Percentiles rank a stretch among this genome's conserved stretches.
phyloP scores from a whole-genome alignment of 2,888 invertebrate genomes.

The Congeria kusceri region DNA sequence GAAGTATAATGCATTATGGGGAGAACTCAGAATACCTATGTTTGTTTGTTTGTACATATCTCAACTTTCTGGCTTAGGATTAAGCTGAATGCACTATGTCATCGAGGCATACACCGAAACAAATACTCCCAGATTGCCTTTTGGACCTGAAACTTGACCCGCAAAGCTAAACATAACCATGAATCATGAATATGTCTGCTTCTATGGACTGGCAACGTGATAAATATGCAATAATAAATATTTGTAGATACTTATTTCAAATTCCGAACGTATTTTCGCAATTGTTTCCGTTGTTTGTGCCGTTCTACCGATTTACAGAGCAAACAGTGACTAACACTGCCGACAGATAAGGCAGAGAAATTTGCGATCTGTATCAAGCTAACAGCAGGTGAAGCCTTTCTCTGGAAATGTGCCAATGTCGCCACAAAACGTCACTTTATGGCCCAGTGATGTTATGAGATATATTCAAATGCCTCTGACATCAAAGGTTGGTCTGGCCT shows the following conservation, averaged over 20 bases:
- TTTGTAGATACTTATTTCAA: not conserved
- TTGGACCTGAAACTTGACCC: too few relatives aligned
- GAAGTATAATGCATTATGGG: too few relatives aligned
- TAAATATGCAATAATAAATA: constrained; percentile 12
- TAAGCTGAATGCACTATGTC: too few relatives aligned
- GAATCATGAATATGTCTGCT: too few relatives aligned
- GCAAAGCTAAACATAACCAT: too few relatives aligned
- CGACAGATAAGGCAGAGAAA: not conserved
- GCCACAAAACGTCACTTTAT: constrained; percentile 23
- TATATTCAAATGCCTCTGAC: constrained; percentile 40
- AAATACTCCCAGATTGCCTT: too few relatives aligned
- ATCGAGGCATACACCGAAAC: too few relatives aligned
- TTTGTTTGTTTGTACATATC: too few relatives aligned
- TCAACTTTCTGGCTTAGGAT: too few relatives aligned
- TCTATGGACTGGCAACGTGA: not conserved
- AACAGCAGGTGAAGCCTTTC: not conserved
- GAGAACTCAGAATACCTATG: too few relatives aligned
- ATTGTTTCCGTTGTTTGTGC: not conserved
- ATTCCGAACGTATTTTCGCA: too few relatives aligned
- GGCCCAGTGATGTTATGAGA: constrained; percentile 26
- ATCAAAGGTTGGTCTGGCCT: constrained; percentile 39
- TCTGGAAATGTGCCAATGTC: constrained; percentile 43
- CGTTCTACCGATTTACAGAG: not conserved
- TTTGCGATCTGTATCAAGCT: not conserved
- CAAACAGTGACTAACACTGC: constrained; percentile 15